phyloP scores from a whole-genome alignment of 2,113 vertebrate genomes.

The Podarcis cretensis region DNA sequence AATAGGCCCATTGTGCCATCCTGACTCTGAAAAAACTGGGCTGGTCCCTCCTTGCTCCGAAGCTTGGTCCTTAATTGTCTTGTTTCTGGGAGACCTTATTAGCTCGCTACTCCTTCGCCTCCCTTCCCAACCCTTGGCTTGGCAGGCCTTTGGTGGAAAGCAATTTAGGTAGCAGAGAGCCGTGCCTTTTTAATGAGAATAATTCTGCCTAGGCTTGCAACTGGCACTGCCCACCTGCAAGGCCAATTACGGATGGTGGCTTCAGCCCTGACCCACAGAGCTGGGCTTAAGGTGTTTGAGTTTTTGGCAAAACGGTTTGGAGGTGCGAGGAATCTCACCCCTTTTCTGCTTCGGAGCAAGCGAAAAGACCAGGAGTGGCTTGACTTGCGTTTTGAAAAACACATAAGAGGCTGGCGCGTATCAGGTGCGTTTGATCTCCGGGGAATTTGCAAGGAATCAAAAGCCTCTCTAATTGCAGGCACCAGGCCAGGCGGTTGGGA shows the following conservation, averaged over 20 bases:
- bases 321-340: constrained; percentile 67
- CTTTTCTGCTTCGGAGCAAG: neutral
- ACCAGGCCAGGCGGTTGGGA: constrained; percentile 32
- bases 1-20: constrained; percentile 44
- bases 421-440: constrained; percentile 61
- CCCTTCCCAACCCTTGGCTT: neutral
- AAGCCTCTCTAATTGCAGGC: constrained; percentile 61
- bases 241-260: constrained; percentile 61
- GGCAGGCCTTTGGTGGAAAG: neutral
- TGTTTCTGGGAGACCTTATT: constrained; percentile 40
- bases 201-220: constrained; percentile 55
- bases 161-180: constrained; percentile 19
- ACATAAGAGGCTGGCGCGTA: constrained; percentile 28
- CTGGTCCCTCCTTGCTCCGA: constrained; percentile 14
- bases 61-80: neutral
- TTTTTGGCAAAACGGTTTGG: constrained; percentile 37
- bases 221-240: constrained; percentile 60
- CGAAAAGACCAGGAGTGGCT: neutral
- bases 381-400: constrained; percentile 41
- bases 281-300: constrained; percentile 11
- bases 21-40: constrained; percentile 43
- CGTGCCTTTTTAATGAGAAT: constrained; percentile 53
- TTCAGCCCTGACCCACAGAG: constrained; percentile 44
- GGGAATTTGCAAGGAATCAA: constrained; percentile 55
- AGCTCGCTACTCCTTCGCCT: neutral